Evolutionary conservation across 2,888 invertebrate genomes (phyloP), one percentile per base, ranked within the genome.

Genomic region (Molorchus minor): DNA sequence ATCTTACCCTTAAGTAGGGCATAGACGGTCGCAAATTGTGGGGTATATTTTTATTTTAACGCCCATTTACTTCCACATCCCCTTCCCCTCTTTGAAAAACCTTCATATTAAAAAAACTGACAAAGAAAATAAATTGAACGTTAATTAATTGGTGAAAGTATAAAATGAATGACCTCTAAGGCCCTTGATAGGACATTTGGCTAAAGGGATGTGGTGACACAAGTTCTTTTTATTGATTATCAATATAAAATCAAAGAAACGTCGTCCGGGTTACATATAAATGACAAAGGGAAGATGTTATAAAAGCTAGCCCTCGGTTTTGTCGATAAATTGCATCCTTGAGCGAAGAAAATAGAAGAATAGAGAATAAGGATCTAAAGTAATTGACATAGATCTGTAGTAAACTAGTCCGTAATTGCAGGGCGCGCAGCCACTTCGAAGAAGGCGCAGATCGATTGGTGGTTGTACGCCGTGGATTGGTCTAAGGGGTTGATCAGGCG

Each of bases 401-500:
- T 21, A 49, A 49, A n/a, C 38, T 49, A 36, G 38, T 49, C 49
- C 20, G 21, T 40, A 47, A 49, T 21, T 29, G n/a, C n/a, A n/a
- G n/a, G 13, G 15, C 20, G 49, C 43, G 56, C 49, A 43, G 25
- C 10, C 47, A 25, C 56, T 17, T 30, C 43, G 35, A 47, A 44
- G 13, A 25, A 30, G 43, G 43, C 30, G 2, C 29, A n/a, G 43
- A 54, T 64, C 58, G 58, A 64, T 64, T 40, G n/a, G 47, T 58
- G 43, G 56, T 43, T 54, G 66, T 45, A 44, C 53, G 49, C 21
- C n/a, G 46, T 62, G 70, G 68, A 77, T 75, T 75, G 76, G 77
- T 68, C 64, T 64, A 65, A 64, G 61, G 62, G 67, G 58, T 53
- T 58, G 71, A 70, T 73, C 72, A 70, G 75, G 77, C 76, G 75